Evolutionary conservation across 1,140 invertebrate genomes (phyloP), one percentile per base, ranked within the genome.

Genomic region (Hestina assimilis): DNA sequence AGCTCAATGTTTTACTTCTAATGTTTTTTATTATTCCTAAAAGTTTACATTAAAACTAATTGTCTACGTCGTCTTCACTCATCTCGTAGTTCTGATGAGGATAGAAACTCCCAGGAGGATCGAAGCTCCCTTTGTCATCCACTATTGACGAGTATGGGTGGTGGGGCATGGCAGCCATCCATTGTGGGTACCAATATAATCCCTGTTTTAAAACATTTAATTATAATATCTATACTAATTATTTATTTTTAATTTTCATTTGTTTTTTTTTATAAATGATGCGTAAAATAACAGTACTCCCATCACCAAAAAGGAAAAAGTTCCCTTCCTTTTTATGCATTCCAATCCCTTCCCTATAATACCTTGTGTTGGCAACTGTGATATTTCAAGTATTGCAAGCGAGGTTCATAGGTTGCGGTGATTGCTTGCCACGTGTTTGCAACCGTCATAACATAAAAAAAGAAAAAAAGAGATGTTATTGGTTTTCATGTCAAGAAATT

Each of bases 181-280:
- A 87, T 74, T 84, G 81, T 0, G 84, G 84, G 48, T 87, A 87
- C 84, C 84, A 87, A 47, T 85, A 87, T 0, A 85, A 66, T 59
- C 84, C 84, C 80, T 87, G 67, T 8, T 31, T 41, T 43, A 15
- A 5, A 35, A 29, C 14, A 15, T 12, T 12, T n/a, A n/a, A n/a
- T n/a, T n/a, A n/a, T n/a, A n/a, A n/a, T n/a, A n/a, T n/a, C n/a
- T n/a, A n/a, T n/a, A n/a, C n/a, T n/a, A 28, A 35, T 9, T 26
- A 29, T 7, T 2, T 55, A 24, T 31, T 29, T 5, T 19, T 15
- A 55, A 24, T 28, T 15, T 35, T 26, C 7, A 19, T n/a, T n/a
- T n/a, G n/a, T n/a, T n/a, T n/a, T n/a, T n/a, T n/a, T n/a, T n/a
- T n/a, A n/a, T n/a, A n/a, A n/a, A n/a, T n/a, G n/a, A n/a, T n/a